phyloP scores from a whole-genome alignment of 2,888 invertebrate species.

The Dioctria rufipes region DNA sequence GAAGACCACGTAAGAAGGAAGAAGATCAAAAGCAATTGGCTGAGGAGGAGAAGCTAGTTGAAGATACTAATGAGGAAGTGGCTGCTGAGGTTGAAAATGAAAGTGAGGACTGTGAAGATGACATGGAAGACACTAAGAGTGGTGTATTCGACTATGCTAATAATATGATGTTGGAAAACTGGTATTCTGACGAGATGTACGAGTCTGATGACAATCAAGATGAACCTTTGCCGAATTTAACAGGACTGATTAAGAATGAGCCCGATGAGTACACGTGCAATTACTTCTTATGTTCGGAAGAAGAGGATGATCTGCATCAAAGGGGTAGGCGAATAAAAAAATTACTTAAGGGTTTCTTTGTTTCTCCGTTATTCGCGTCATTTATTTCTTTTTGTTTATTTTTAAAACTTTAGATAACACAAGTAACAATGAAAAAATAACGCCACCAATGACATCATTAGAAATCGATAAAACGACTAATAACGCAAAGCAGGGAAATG shows the following conservation, averaged over 20 bases:
- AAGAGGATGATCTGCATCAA: slow-evolving; percentile 27
- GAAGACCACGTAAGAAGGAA: slow-evolving; percentile 66
- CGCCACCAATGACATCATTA: neutral
- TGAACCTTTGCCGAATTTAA: slow-evolving; percentile 8
- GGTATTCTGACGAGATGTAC: slow-evolving; percentile 8
- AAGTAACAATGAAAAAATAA: neutral
- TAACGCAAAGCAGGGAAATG: neutral
- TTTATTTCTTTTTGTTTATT: no score
- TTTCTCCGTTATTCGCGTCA: no score
- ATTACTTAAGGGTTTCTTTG: no score
- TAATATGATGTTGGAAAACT: slow-evolving; percentile 19
- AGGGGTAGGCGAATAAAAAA: neutral
- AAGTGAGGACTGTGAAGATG: slow-evolving; percentile 14
- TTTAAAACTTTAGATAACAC: neutral
- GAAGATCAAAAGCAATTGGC: neutral
- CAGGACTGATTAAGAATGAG: slow-evolving; percentile 61
- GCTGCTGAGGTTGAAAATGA: neutral
- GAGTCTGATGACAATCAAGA: slow-evolving; percentile 52
- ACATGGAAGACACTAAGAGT: slow-evolving; percentile 52
- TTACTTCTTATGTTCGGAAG: neutral
- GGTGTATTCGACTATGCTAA: slow-evolving; percentile 54
- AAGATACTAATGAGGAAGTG: slow-evolving; percentile 5
- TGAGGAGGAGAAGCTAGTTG: neutral
- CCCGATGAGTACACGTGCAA: slow-evolving; percentile 23
- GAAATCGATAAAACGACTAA: neutral